These are phyloP conservation scores for Ceyx margarethae DNA, from an alignment of 2,113 vertebrate species.

Conservation along the genomic window DNA sequence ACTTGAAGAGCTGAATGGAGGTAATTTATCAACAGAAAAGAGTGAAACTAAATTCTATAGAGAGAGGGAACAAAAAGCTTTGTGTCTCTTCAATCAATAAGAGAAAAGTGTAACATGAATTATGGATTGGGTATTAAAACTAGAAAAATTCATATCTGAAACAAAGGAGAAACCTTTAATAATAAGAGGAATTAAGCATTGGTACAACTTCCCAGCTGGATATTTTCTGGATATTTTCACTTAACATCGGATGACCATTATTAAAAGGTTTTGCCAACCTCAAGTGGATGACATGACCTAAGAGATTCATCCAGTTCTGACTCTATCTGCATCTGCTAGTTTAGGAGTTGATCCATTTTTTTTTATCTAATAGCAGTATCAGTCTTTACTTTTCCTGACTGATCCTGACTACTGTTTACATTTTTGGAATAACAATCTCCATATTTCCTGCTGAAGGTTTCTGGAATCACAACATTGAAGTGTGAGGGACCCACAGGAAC, in stretches of 20 bases:
- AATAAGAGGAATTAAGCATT: background rate
- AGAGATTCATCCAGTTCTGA: background rate
- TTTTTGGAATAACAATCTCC: background rate
- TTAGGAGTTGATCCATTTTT: background rate
- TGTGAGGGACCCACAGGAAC: background rate
- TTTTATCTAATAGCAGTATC: background rate
- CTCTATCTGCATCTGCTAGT: background rate
- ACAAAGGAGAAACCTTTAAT: background rate
- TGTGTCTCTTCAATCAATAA: background rate
- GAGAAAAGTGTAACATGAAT: background rate
- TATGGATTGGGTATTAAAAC: background rate
- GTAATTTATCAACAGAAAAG: background rate
- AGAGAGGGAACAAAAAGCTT: background rate
- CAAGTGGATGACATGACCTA: background rate
- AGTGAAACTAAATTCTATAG: background rate
- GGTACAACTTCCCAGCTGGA: background rate
- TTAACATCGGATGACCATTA: background rate
- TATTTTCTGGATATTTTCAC: background rate
- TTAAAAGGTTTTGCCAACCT: background rate
- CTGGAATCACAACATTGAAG: background rate
- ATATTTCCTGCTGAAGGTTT: background rate
- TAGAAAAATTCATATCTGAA: background rate
- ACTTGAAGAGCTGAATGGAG: background rate
- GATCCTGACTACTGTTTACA: background rate
- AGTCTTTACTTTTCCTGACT: background rate